phyloP scores from a whole-genome alignment of 2,888 invertebrate species.

The Branchellion lobata region DNA sequence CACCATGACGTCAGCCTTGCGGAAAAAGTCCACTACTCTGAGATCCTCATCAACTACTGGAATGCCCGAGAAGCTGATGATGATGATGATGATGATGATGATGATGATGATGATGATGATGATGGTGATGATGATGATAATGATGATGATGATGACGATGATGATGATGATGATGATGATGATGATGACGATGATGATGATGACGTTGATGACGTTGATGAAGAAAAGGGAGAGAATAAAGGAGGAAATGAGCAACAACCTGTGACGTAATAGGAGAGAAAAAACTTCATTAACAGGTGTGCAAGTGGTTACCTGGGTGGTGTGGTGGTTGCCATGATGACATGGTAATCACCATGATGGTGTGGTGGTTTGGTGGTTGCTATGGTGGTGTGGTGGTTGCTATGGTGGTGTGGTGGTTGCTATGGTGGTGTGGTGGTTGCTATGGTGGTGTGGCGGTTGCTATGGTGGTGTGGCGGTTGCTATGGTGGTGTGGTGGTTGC shows the following conservation, averaged over 20 bases:
- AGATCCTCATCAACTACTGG: constrained; percentile 15
- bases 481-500: no score
- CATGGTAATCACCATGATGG: not conserved
- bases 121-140: not conserved
- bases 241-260: no score
- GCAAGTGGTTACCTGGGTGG: not conserved
- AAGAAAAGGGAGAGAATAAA: no score
- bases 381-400: no score
- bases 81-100: not conserved
- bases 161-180: constrained; percentile 26
- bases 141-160: not conserved
- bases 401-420: no score
- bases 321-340: no score
- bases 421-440: no score
- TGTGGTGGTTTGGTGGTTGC: no score
- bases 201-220: no score
- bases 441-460: no score
- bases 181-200: not conserved
- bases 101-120: constrained; percentile 26
- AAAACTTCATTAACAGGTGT: constrained; percentile 31
- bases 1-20: constrained; percentile 41
- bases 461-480: no score
- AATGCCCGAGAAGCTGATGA: constrained; percentile 24
- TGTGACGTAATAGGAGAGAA: not conserved
- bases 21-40: constrained; percentile 26